phyloP scores from a whole-genome alignment of 2,888 invertebrate species.

The Stenoptilia bipunctidactyla region DNA sequence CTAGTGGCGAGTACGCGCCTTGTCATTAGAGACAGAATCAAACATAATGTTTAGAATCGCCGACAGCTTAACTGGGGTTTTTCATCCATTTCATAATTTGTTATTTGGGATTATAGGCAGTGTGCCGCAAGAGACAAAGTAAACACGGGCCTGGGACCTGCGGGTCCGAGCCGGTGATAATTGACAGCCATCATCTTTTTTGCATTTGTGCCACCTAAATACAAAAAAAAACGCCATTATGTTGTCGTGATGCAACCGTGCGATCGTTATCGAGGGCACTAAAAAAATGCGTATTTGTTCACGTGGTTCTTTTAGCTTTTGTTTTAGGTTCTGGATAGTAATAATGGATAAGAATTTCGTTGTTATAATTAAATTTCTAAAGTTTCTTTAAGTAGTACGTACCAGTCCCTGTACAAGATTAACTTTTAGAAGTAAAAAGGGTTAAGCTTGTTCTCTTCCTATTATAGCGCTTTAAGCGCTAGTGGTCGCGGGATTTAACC shows the following conservation, averaged over 20 bases:
- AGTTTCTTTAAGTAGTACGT: too few species aligned
- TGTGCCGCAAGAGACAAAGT: constrained; percentile 63
- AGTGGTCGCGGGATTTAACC: too few species aligned
- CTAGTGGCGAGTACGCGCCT: constrained; percentile 57
- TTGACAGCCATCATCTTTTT: constrained; percentile 26
- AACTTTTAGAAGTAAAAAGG: too few species aligned
- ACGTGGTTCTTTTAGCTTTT: too few species aligned
- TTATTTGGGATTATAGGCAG: constrained; percentile 64
- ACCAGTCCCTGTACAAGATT: too few species aligned
- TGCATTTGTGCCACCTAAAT: constrained; percentile 8
- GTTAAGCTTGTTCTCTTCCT: too few species aligned
- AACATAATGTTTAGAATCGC: constrained; percentile 69
- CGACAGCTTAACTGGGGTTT: constrained; percentile 67
- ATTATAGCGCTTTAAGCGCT: too few species aligned
- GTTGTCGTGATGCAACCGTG: too few species aligned
- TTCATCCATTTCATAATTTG: constrained; percentile 68
- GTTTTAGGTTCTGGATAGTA: too few species aligned
- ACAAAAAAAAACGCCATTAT: constrained; percentile 7
- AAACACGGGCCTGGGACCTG: constrained; percentile 45
- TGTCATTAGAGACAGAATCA: constrained; percentile 67
- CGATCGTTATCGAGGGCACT: constrained; percentile 1
- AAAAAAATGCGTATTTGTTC: too few species aligned
- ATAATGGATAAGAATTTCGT: too few species aligned
- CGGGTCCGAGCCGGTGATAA: constrained; percentile 32
- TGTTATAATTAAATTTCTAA: too few species aligned